phyloP scores from a whole-genome alignment of 2,797 vertebrate genomes.

The Aeoliscus strigatus region DNA sequence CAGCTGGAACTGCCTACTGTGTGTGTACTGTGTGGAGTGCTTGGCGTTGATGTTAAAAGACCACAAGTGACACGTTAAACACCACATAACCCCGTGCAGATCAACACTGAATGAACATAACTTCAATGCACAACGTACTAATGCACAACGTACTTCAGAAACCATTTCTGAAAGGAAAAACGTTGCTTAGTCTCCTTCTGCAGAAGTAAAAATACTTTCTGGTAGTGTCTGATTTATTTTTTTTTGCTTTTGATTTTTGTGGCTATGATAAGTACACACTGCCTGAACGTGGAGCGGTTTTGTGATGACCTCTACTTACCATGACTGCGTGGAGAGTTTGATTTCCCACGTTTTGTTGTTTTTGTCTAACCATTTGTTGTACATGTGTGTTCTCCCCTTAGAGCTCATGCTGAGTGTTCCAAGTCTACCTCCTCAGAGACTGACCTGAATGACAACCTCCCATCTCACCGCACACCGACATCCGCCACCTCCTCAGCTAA shows the following conservation, averaged over 20 bases:
- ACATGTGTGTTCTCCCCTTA: constrained; percentile 46
- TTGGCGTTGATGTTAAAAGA: constrained; percentile 16
- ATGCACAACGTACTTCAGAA: too few relatives aligned
- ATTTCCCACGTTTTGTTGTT: not conserved
- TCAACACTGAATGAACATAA: too few relatives aligned
- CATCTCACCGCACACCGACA: constrained; percentile 83
- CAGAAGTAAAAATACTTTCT: too few relatives aligned
- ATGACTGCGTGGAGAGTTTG: constrained; percentile 6
- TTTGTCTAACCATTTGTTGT: constrained; percentile 14
- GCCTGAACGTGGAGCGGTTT: not conserved
- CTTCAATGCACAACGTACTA: too few relatives aligned
- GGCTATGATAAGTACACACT: too few relatives aligned
- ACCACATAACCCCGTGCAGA: not conserved
- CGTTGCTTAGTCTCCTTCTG: too few relatives aligned
- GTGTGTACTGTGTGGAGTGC: constrained; percentile 63
- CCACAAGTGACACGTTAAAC: constrained; percentile 8
- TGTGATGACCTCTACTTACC: constrained; percentile 1
- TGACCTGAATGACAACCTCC: constrained; percentile 96
- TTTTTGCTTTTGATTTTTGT: too few relatives aligned
- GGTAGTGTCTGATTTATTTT: too few relatives aligned
- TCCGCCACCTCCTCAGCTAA: constrained; percentile 79
- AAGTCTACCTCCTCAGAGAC: constrained; percentile 94
- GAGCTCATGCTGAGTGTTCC: constrained; percentile 83
- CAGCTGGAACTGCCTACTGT: constrained; percentile 60
- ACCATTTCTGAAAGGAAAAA: too few relatives aligned